Evolutionary conservation across 2,797 vertebrate species (phyloP).

Genomic region (Aratinga solstitialis): DNA sequence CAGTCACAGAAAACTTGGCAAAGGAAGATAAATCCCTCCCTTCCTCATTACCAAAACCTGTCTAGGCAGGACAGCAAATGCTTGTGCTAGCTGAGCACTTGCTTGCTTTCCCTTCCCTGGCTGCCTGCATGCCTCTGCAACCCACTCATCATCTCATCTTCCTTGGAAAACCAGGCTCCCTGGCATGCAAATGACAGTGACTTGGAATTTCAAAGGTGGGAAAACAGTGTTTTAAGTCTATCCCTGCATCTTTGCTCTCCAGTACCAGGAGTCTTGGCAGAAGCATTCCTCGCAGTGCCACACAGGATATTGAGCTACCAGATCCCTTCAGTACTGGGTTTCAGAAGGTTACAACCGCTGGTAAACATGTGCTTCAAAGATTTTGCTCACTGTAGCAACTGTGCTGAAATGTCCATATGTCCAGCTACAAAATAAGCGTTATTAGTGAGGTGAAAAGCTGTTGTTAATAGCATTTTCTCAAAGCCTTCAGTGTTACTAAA

Average conservation of each 20-base stretch:
- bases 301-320: neutral
- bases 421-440: slow-evolving; percentile 22
- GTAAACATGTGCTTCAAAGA: neutral
- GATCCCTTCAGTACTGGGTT: neutral
- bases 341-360: neutral
- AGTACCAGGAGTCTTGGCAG: neutral
- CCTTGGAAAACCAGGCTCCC: neutral
- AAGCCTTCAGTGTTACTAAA: neutral
- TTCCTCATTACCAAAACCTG: neutral
- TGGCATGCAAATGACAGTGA: neutral
- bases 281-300: neutral
- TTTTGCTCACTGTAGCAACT: neutral
- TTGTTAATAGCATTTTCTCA: slow-evolving; percentile 27
- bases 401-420: slow-evolving; percentile 4
- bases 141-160: neutral
- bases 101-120: neutral
- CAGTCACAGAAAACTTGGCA: neutral
- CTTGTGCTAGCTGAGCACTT: rapidly evolving
- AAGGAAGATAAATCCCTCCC: neutral
- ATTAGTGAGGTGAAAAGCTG: slow-evolving; percentile 8
- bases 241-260: neutral
- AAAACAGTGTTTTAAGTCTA: neutral
- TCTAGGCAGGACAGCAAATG: neutral
- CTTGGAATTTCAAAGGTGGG: neutral
- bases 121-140: neutral